A percentile compares a stretch with the other conserved stretches of the same genome.
phyloP scores from a whole-genome alignment of 2,888 invertebrate species.

The Conchocele bisecta region DNA sequence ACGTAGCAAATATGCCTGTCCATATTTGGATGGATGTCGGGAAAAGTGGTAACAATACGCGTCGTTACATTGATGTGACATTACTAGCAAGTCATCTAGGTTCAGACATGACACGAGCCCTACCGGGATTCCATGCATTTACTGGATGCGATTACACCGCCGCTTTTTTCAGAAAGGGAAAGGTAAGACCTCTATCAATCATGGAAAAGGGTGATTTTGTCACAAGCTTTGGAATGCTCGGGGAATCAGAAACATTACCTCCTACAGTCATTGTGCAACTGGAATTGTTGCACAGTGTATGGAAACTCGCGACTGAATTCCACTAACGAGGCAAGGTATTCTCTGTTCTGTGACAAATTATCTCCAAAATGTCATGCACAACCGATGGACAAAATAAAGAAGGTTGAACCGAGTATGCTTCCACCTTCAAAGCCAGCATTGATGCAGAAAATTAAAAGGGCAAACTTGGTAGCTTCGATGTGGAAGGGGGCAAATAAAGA shows the following conservation, averaged over 20 bases:
- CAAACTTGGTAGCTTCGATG: conserved; percentile 4
- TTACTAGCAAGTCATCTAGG: background rate
- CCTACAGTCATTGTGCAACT: no score
- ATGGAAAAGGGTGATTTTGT: background rate
- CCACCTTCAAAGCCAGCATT: conserved; percentile 13
- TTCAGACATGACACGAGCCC: background rate
- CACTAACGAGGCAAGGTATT: background rate
- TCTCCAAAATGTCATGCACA: background rate
- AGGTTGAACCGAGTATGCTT: conserved; percentile 5
- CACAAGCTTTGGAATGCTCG: background rate
- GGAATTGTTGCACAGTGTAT: no score
- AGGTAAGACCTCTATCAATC: background rate
- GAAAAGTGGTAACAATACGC: background rate
- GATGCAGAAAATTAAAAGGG: background rate
- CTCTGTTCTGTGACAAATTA: conserved; percentile 2
- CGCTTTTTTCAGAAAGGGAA: conserved; percentile 9
- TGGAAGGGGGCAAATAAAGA: conserved; percentile 2
- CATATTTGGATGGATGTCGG: conserved; percentile 1
- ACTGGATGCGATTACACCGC: conserved; percentile 22
- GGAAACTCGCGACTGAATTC: background rate
- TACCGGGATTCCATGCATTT: conserved; percentile 19
- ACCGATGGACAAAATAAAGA: conserved; percentile 9
- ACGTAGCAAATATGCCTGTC: background rate
- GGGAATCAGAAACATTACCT: no score
- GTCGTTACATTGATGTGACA: conserved; percentile 1